These are phyloP conservation scores for Rugalucina vietnamica DNA, from an alignment of 2,888 invertebrate species.

Conservation along the genomic window DNA sequence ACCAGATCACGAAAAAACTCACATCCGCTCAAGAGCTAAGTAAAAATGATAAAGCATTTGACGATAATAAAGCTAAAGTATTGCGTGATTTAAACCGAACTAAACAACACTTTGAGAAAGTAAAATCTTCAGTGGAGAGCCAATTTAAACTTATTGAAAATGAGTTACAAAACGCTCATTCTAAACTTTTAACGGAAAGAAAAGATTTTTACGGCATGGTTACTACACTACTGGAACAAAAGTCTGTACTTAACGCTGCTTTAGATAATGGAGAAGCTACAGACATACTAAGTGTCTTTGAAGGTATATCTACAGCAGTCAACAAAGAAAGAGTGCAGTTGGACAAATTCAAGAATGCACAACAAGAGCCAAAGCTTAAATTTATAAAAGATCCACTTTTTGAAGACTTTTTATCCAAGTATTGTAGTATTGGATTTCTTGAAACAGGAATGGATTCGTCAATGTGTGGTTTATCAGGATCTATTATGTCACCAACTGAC, in stretches of 20 bases:
- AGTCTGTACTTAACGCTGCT: conserved; percentile 27
- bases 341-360: not conserved
- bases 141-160: conserved; percentile 27
- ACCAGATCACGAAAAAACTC: conserved; percentile 17
- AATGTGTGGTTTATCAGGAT: not conserved
- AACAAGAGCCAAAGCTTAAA: not conserved
- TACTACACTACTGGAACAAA: conserved; percentile 35
- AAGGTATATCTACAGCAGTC: not conserved
- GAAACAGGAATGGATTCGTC: not conserved
- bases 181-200: conserved; percentile 32
- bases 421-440: conserved; percentile 47
- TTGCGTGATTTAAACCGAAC: conserved; percentile 16
- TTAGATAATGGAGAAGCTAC: not conserved
- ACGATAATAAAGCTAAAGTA: conserved; percentile 28
- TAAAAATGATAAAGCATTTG: conserved; percentile 39
- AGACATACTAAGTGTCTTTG: not conserved
- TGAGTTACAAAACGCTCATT: conserved; percentile 30
- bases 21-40: conserved; percentile 34
- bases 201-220: conserved; percentile 44
- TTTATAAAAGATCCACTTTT: conserved; percentile 35
- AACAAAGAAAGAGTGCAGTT: not conserved
- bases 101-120: conserved; percentile 30
- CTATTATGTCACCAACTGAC: not conserved
- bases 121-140: conserved; percentile 37
- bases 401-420: conserved; percentile 27